A percentile compares a stretch with the other conserved stretches of the same genome.
Conservation (phyloP, 2,888 invertebrate genomes). For the Melinaea marsaeus region DNA sequence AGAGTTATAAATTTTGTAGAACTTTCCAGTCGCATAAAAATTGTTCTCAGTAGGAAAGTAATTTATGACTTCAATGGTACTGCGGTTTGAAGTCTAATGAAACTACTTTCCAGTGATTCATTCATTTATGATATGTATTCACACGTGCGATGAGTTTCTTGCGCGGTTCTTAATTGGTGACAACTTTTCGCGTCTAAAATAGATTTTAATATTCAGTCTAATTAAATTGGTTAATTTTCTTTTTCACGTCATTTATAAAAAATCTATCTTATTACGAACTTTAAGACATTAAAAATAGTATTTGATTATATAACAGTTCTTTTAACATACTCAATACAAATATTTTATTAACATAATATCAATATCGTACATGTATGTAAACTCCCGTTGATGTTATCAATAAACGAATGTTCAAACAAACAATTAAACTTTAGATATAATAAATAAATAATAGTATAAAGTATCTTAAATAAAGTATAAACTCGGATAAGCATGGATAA, state of each 20-base stretch:
- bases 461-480: constrained; percentile 20
- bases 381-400: too few species aligned
- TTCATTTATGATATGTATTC: constrained; percentile 39
- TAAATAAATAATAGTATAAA: too few species aligned
- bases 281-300: too few species aligned
- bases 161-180: constrained; percentile 28
- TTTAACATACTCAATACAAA: too few species aligned
- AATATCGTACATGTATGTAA: not conserved
- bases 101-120: constrained; percentile 57
- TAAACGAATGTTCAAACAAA: too few species aligned
- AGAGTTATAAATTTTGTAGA: constrained; percentile 13
- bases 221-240: too few species aligned
- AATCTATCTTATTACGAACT: constrained; percentile 7
- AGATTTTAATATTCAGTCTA: constrained; percentile 19
- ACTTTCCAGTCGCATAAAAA: constrained; percentile 37
- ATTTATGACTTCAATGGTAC: constrained; percentile 40
- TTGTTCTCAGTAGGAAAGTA: constrained; percentile 38
- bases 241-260: constrained; percentile 21
- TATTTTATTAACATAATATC: too few species aligned
- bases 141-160: constrained; percentile 25
- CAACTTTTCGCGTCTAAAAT: constrained; percentile 25
- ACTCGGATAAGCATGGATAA: constrained; percentile 27
- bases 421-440: too few species aligned
- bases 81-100: constrained; percentile 45
- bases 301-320: too few species aligned